Base-by-base conservation (phyloP, 2,797 vertebrate species). In the Thripadectes ignobilis region DNA sequence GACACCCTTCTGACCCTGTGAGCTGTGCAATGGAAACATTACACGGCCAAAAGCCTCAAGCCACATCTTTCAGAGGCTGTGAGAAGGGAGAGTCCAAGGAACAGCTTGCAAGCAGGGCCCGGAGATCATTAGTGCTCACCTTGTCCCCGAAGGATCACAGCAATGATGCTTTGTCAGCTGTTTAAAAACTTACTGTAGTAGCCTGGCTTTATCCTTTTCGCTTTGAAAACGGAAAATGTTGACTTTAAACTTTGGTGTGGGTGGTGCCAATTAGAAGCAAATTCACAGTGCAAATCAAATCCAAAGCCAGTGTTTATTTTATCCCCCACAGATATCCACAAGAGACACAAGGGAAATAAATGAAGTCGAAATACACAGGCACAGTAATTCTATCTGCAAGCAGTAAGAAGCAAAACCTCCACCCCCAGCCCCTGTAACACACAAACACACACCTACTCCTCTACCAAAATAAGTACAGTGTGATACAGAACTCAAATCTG, bases 211-310 rank as follows among this genome's bases (percentile, higher is more conserved):
- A 73, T 63, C 48, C 27, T 87, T 49, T 51, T n/a, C 43, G 55
- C 72, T 79, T 63, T 77, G 59, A 59, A 82, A 92, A 88, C 32
- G 39, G 39, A 77, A 91, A 91, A 81, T 29, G 54, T 30, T 84
- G 41, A 63, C 79, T 85, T 92, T 51, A 71, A 85, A 29, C 22
- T 85, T 71, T 14, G 34, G 41, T 48, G 73, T 93, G 43, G 71
- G 92, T 84, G 69, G 74, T 85, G 59, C 16, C 66, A 86, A 82
- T 75, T 75, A 93, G 89, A 85, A 89, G 71, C 18, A 81, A 85
- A 76, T 76, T 90, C 51, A 11, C n/a, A 43, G 62, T 27, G 12
- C 48, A 91, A 69, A 91, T 86, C 58, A 88, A 89, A 81, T 75
- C 17, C 58, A 78, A 91, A 79, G n/a, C 38, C 4, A 1, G 12